Evolutionary conservation across 35 echinoderm and acorn worm genomes (phyloP).

Genomic region (Apostichopus californicus): DNA sequence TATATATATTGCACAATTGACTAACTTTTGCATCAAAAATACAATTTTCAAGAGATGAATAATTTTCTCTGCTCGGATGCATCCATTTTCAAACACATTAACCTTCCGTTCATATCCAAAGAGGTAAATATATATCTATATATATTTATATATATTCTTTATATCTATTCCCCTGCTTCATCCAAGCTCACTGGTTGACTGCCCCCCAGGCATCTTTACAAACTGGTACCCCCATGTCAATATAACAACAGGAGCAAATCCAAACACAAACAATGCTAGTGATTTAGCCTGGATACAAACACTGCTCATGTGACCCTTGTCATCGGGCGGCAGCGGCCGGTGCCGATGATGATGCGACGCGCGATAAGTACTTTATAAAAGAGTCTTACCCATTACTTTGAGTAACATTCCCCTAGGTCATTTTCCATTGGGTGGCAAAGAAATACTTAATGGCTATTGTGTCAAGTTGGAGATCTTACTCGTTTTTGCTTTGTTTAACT

Average conservation of each 20-base stretch:
- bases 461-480: background rate
- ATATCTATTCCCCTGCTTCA: too few species aligned
- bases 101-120: background rate
- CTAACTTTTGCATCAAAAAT: too few species aligned
- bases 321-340: too few species aligned
- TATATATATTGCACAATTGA: too few species aligned
- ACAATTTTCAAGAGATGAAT: background rate
- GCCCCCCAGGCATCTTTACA: background rate
- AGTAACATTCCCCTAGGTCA: background rate
- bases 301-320: background rate
- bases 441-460: slow-evolving; percentile 1
- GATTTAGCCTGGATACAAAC: background rate
- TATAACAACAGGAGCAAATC: background rate
- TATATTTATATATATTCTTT: too few species aligned
- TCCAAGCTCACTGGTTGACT: background rate
- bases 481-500: background rate
- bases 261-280: background rate
- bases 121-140: background rate
- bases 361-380: background rate
- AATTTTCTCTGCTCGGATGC: background rate
- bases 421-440: background rate
- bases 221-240: background rate
- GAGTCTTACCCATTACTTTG: background rate
- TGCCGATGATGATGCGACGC: background rate
- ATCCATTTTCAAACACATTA: slow-evolving; percentile 1